Evolutionary conservation across 1,140 invertebrate genomes (phyloP).

Genomic region (Danaus melanippus): DNA sequence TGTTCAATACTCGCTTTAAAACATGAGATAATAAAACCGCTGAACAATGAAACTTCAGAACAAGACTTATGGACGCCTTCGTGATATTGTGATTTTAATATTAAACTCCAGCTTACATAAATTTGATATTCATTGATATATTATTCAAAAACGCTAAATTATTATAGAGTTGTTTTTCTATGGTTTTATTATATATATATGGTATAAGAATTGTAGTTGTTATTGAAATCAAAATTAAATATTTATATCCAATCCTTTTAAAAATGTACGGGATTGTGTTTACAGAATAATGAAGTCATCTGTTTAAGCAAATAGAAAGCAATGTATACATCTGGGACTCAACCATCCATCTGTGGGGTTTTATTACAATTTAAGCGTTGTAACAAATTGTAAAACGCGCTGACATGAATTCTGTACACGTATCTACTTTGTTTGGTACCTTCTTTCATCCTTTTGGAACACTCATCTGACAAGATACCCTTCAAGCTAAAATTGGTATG

Average conservation of each 20-base stretch:
- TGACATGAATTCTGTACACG: slow-evolving; percentile 56
- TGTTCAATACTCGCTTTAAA: too few species aligned
- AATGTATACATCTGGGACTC: slow-evolving; percentile 58
- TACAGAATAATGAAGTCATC: slow-evolving; percentile 60
- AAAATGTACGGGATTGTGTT: slow-evolving; percentile 31
- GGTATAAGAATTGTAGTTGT: too few species aligned
- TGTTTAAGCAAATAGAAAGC: slow-evolving; percentile 66
- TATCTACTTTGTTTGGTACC: slow-evolving; percentile 46
- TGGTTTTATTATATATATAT: too few species aligned
- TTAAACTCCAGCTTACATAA: too few species aligned
- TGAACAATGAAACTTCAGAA: too few species aligned
- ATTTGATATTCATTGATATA: too few species aligned
- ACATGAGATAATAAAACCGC: too few species aligned
- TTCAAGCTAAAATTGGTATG: slow-evolving; percentile 22
- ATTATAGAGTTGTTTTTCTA: too few species aligned
- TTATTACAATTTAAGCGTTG: slow-evolving; percentile 67
- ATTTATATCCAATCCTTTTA: slow-evolving; percentile 5
- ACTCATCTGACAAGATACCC: slow-evolving; percentile 41
- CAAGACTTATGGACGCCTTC: too few species aligned
- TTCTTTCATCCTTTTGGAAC: slow-evolving; percentile 49
- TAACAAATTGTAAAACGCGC: slow-evolving; percentile 66
- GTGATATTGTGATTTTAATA: too few species aligned
- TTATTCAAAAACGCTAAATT: too few species aligned
- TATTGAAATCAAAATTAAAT: too few species aligned
- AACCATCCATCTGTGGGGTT: slow-evolving; percentile 58